Evolutionary conservation across 1,140 invertebrate species (phyloP), one percentile per base, ranked within the genome.

Genomic region (Ips nitidus): DNA sequence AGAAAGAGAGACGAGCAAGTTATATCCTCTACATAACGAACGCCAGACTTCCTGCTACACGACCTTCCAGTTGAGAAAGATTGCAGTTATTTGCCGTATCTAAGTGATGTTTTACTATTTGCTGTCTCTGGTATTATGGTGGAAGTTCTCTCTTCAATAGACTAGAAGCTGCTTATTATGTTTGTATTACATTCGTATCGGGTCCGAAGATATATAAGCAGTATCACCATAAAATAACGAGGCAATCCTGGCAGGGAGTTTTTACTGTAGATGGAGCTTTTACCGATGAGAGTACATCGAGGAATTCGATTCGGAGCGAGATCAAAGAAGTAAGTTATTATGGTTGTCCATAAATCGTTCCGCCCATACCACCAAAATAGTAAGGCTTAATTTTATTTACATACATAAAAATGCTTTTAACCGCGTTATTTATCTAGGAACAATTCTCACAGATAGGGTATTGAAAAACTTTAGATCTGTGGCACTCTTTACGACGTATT

Each of bases 91-190:
- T 69, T 69, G 67, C 67, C 59, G 52, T 55, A 55, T 52, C 41
- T 69, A 69, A 69, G 52, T 69, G 67, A 69, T 69, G 67, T 69
- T 69, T 69, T 69, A 69, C 67, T 43, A 5, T 68, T 61, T 52
- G 47, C 58, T 53, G 66, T 55, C 53, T 68, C 47, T n/a, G 57
- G 58, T 68, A 68, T 60, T 62, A 62, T 55, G 40, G 67, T 59
- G 62, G 59, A 69, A 69, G 59, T 68, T 69, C 67, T 50, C 45
- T 55, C 67, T 62, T 57, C 41, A 62, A 69, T 69, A 69, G 52
- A 62, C 67, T 61, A 55, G 66, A 68, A 68, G 66, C 66, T 61
- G 47, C 66, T 68, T 68, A 68, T 68, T 68, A 68, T 61, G 66
- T 60, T 60, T 61, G 66, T 61, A 60, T 60, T 41, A 43, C 66